Evolutionary conservation across 2,113 vertebrate species (phyloP), one percentile per base, ranked within the genome.

Genomic region (Plestiodon gilberti): DNA sequence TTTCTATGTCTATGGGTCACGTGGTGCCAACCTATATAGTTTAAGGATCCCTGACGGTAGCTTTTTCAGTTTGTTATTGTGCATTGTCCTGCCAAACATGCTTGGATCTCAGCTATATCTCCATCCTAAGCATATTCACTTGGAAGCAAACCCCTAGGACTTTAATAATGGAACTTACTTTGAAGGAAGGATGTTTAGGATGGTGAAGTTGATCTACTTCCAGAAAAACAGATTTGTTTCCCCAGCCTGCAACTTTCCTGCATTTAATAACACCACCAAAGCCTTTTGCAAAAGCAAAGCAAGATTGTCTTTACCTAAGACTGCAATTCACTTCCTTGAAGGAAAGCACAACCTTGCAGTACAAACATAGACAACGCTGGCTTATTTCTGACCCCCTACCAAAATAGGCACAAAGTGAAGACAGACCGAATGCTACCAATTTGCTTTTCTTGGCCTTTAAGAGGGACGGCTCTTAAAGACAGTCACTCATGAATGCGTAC

Each of bases 11-110:
- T 65, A 3, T 76, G n/a, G 4, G 13, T 75, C 14, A 25, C 18
- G 52, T 35, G 6, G 4, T 80, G 35, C 22, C 38, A 75, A 13
- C 25, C 73, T 75, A 13, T 18, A 3, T 73, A 82, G 88, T 91
- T 94, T 87, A 93, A 78, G 73, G 82, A 92, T 91, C 78, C 85
- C 85, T 22, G 48, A 79, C 25, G 81, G 85, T 85, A 94, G 85
- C 86, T 13, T 82, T 65, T 92, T 86, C 88, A 23, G 64, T 81
- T 2, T 28, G 73, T 84, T 64, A 4, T 52, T 74, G 3, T 65
- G 71, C 87, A 80, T 91, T 89, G 92, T 89, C 89, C 75, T 79
- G 65, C 3, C 28, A 90, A 91, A 85, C 91, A 94, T 86, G 85
- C 90, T 3, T 61, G 80, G 78, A 83, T 90, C 82, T 67, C 82